These are phyloP conservation scores for Pampus argenteus DNA, from an alignment of 2,797 vertebrate species.

Conservation along the genomic window DNA sequence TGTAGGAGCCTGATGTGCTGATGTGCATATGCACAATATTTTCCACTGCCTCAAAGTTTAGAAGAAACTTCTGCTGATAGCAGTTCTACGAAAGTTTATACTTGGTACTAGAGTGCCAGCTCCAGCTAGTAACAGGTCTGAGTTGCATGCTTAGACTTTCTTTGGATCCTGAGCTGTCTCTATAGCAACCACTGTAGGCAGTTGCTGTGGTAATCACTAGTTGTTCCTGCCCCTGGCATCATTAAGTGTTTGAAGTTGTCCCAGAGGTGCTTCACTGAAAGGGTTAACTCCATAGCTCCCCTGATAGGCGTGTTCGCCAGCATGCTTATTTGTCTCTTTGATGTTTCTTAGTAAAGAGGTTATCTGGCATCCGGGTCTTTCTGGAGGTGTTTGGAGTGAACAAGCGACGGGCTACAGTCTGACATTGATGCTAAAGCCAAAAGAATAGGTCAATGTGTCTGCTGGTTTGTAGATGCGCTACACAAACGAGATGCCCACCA, in stretches of 20 bases:
- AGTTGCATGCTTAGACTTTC: constrained; percentile 65
- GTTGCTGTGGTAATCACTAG: constrained; percentile 76
- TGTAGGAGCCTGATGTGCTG: constrained; percentile 77
- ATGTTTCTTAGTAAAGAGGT: constrained; percentile 69
- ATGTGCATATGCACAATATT: constrained; percentile 76
- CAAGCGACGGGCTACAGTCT: constrained; percentile 58
- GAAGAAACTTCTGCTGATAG: constrained; percentile 76
- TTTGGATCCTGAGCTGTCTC: constrained; percentile 81
- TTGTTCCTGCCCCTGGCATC: constrained; percentile 75
- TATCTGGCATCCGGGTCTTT: constrained; percentile 69
- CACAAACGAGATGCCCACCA: constrained; percentile 76
- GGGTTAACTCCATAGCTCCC: constrained; percentile 74
- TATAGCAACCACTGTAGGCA: constrained; percentile 85
- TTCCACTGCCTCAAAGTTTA: constrained; percentile 74
- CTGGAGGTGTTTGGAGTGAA: constrained; percentile 70
- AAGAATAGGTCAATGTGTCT: constrained; percentile 88
- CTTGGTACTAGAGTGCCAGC: constrained; percentile 50
- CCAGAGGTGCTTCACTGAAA: constrained; percentile 70
- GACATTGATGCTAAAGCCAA: constrained; percentile 85
- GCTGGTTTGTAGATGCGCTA: constrained; percentile 72
- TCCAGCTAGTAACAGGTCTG: constrained; percentile 54
- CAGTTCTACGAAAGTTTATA: constrained; percentile 76
- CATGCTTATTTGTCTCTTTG: constrained; percentile 77
- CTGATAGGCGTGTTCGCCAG: constrained; percentile 55
- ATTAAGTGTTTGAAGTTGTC: constrained; percentile 80